phyloP scores from a whole-genome alignment of 1,140 invertebrate species.

The Atopsyche davidsoni region DNA sequence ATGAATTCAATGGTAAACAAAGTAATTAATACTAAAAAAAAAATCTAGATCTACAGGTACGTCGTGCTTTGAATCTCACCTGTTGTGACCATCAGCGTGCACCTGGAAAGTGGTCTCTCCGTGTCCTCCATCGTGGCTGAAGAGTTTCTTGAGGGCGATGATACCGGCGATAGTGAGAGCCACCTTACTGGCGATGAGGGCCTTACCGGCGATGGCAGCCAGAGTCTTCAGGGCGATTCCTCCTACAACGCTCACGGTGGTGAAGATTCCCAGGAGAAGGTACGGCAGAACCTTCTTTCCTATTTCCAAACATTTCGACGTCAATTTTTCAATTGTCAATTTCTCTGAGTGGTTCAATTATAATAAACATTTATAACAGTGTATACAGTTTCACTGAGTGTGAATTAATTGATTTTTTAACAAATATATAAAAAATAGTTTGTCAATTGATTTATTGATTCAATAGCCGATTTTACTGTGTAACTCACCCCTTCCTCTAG shows the following conservation, averaged over 20 bases:
- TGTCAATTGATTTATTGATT: neutral
- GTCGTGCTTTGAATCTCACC: constrained; percentile 33
- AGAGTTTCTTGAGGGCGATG: constrained; percentile 62
- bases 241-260: constrained; percentile 53
- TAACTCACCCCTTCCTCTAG: constrained; percentile 44
- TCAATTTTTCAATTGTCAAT: too few relatives aligned
- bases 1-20: too few relatives aligned
- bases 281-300: constrained; percentile 51
- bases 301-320: too few relatives aligned
- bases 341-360: too few relatives aligned
- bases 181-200: constrained; percentile 61
- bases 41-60: constrained; percentile 6
- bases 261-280: constrained; percentile 54
- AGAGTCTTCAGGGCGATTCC: constrained; percentile 58
- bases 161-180: constrained; percentile 62
- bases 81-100: constrained; percentile 56
- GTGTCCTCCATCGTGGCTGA: constrained; percentile 53
- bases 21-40: constrained; percentile 21
- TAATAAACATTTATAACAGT: neutral
- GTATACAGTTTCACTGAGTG: neutral
- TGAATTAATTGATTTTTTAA: neutral
- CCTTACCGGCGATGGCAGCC: constrained; percentile 60
- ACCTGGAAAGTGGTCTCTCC: constrained; percentile 59
- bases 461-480: neutral
- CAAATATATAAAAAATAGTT: too few relatives aligned